These are phyloP conservation scores for Rhagologus leucostigma DNA, from an alignment of 2,113 vertebrate genomes.

Conservation along the genomic window DNA sequence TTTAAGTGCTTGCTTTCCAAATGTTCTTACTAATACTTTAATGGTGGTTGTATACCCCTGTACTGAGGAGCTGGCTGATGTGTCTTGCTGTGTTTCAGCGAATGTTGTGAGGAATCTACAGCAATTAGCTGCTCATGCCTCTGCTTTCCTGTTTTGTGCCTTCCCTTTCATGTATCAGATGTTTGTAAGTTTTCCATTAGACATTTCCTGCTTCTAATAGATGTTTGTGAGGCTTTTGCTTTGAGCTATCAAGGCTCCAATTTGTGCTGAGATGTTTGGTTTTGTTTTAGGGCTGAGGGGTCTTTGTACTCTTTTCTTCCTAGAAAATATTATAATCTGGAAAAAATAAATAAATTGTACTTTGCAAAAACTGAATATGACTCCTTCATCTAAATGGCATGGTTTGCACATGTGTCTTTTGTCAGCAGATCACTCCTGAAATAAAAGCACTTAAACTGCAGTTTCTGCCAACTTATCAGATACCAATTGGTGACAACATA, in stretches of 20 bases:
- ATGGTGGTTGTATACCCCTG: slow-evolving; percentile 9
- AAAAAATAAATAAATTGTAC: slow-evolving; percentile 58
- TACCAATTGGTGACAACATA: slow-evolving; percentile 36
- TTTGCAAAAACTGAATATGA: slow-evolving; percentile 35
- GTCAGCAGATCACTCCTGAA: slow-evolving; percentile 47
- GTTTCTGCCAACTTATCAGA: slow-evolving; percentile 48
- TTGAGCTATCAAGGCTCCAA: slow-evolving; percentile 67
- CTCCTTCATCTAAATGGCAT: slow-evolving; percentile 32
- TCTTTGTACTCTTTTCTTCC: slow-evolving; percentile 55
- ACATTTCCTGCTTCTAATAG: slow-evolving; percentile 73
- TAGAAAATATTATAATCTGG: slow-evolving; percentile 47
- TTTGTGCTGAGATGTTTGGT: slow-evolving; percentile 61
- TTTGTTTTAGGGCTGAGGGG: slow-evolving; percentile 51
- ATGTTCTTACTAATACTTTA: slow-evolving; percentile 10
- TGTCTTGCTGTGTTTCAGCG: slow-evolving; percentile 53
- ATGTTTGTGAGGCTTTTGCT: slow-evolving; percentile 64
- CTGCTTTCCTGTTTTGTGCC: slow-evolving; percentile 68
- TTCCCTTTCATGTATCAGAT: slow-evolving; percentile 73
- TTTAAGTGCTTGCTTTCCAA: neutral
- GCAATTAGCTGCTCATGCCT: slow-evolving; percentile 72
- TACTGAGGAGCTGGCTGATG: slow-evolving; percentile 8
- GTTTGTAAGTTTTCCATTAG: slow-evolving; percentile 74
- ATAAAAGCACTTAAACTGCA: slow-evolving; percentile 43
- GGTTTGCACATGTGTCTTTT: slow-evolving; percentile 48
- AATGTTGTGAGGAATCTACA: slow-evolving; percentile 54